A percentile compares a stretch with the other conserved stretches of the same genome.
These are phyloP conservation scores for Acrobasis suavella DNA, from an alignment of 2,888 invertebrate species.

Conservation along the genomic window DNA sequence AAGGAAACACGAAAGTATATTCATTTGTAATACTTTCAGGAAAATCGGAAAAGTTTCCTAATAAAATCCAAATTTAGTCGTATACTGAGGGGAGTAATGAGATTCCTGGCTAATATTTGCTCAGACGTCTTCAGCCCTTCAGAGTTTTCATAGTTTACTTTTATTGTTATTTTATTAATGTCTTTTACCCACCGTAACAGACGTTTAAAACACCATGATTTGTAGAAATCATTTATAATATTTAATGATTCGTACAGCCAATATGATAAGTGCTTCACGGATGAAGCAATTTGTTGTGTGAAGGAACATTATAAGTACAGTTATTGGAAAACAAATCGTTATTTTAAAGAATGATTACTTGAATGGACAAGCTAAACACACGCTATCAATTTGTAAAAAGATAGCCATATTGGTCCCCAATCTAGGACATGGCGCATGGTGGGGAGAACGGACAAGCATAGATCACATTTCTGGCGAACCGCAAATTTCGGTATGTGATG, in stretches of 20 bases:
- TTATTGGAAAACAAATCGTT: too few species aligned
- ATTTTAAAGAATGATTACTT: not conserved
- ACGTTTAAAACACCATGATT: too few species aligned
- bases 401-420: not conserved
- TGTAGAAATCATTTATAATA: too few species aligned
- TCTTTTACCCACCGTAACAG: not conserved
- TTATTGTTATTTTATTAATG: constrained; percentile 14
- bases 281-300: too few species aligned
- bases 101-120: constrained; percentile 45
- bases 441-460: constrained; percentile 12
- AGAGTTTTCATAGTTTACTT: constrained; percentile 39
- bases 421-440: constrained; percentile 1
- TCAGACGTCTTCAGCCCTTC: constrained; percentile 40
- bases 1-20: constrained; percentile 23
- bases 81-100: constrained; percentile 49
- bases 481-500: constrained; percentile 62
- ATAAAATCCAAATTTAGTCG: constrained; percentile 54
- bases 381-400: constrained; percentile 1
- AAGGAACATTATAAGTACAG: too few species aligned
- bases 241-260: too few species aligned
- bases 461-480: constrained; percentile 32
- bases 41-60: constrained; percentile 42
- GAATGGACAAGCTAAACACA: not conserved
- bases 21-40: constrained; percentile 23
- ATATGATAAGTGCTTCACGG: too few species aligned